A percentile compares a stretch with the other conserved stretches of the same genome.
phyloP scores from a whole-genome alignment of 2,888 invertebrate species.

The Laothoe populi region DNA sequence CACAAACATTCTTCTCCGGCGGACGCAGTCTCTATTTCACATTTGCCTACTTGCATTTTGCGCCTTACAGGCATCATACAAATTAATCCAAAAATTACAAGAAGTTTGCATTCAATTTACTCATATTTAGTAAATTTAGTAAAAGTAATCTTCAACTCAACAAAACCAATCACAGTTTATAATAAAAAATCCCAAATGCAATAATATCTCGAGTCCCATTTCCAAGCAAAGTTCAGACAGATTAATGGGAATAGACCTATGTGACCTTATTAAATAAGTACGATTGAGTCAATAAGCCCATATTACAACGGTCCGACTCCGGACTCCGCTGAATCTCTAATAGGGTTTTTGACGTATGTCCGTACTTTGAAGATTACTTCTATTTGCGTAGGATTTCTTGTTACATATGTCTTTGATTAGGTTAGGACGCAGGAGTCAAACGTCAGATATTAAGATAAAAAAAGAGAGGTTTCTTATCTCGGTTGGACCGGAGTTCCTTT shows the following conservation, averaged over 20 bases:
- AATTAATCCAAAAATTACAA: too few relatives aligned
- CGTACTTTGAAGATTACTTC: constrained; percentile 20
- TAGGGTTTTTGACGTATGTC: neutral
- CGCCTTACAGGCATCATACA: too few relatives aligned
- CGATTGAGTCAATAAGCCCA: constrained; percentile 9
- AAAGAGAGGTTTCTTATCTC: too few relatives aligned
- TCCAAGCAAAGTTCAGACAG: constrained; percentile 7
- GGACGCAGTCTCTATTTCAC: too few relatives aligned
- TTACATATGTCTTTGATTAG: too few relatives aligned
- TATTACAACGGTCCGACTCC: constrained; percentile 4
- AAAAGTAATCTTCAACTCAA: neutral
- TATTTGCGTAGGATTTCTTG: constrained; percentile 2
- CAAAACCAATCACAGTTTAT: neutral
- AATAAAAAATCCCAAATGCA: neutral
- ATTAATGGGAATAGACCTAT: constrained; percentile 5
- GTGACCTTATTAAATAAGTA: constrained; percentile 22
- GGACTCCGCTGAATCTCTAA: neutral
- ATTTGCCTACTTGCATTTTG: too few relatives aligned
- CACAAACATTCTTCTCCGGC: too few relatives aligned
- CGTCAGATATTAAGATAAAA: too few relatives aligned
- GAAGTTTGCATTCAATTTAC: too few relatives aligned
- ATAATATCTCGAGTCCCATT: neutral
- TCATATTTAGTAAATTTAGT: too few relatives aligned
- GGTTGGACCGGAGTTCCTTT: too few relatives aligned
- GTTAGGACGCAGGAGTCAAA: too few relatives aligned